These are phyloP conservation scores for Phalera bucephala DNA, from an alignment of 2,888 invertebrate species.

Conservation along the genomic window DNA sequence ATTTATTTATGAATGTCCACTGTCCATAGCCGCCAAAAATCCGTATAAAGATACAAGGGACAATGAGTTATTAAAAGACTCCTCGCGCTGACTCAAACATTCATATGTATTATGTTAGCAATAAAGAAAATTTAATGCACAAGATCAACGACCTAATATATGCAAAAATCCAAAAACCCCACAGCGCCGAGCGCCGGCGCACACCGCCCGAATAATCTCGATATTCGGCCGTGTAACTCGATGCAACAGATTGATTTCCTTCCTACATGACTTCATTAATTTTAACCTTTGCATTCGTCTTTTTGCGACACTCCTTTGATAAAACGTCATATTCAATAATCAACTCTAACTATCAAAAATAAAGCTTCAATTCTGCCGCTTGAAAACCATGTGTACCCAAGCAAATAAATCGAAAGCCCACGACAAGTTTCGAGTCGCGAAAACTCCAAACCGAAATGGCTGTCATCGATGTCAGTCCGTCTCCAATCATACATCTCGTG, in stretches of 20 bases:
- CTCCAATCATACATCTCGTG: conserved; percentile 58
- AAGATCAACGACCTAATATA: conserved; percentile 29
- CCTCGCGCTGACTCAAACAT: conserved; percentile 1
- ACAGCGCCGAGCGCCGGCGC: conserved; percentile 18
- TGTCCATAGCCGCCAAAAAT: too few species aligned
- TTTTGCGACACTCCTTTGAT: conserved; percentile 28
- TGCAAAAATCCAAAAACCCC: conserved; percentile 17
- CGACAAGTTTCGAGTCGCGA: conserved; percentile 35
- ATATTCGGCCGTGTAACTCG: conserved; percentile 65
- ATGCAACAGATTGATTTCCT: conserved; percentile 68
- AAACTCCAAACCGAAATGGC: conserved; percentile 29
- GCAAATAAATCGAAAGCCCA: conserved; percentile 31
- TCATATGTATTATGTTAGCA: conserved; percentile 1
- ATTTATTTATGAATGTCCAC: too few species aligned
- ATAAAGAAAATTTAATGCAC: conserved; percentile 11
- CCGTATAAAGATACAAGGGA: too few species aligned
- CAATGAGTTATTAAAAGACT: not conserved
- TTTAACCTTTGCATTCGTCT: conserved; percentile 49
- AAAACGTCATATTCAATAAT: conserved; percentile 3
- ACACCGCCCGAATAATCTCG: conserved; percentile 34
- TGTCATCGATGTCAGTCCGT: conserved; percentile 36
- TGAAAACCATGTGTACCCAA: conserved; percentile 12
- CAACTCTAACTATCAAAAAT: not conserved
- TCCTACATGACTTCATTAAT: conserved; percentile 69
- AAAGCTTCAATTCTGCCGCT: conserved; percentile 11